phyloP scores from a whole-genome alignment of 1,140 invertebrate genomes.

The Zaprionus ghesquierei region DNA sequence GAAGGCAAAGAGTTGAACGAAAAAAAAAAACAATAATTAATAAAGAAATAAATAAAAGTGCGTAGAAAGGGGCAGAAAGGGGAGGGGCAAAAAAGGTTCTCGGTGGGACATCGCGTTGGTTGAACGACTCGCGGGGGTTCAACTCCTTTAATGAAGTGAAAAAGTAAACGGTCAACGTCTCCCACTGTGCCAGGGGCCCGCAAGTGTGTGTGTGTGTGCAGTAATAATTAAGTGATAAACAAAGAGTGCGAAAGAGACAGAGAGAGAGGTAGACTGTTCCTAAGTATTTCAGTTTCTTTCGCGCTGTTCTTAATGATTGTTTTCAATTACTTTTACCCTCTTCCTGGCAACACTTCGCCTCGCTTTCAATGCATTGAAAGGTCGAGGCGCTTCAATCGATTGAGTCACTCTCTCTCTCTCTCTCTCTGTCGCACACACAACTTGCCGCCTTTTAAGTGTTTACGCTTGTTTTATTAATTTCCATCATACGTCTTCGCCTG shows the following conservation, averaged over 20 bases:
- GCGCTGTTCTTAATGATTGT: slow-evolving; percentile 70
- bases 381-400: slow-evolving; percentile 47
- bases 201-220: slow-evolving; percentile 43
- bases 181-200: slow-evolving; percentile 23
- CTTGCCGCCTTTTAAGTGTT: slow-evolving; percentile 69
- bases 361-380: slow-evolving; percentile 10
- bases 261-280: slow-evolving; percentile 13
- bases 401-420: slow-evolving; percentile 40
- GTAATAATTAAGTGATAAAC: slow-evolving; percentile 79
- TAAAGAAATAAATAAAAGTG: slow-evolving; percentile 59
- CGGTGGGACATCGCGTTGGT: slow-evolving; percentile 14
- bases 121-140: neutral
- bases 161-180: slow-evolving; percentile 11
- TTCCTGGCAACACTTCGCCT: neutral
- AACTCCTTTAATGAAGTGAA: slow-evolving; percentile 74
- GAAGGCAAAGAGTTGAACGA: neutral
- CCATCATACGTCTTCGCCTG: slow-evolving; percentile 71
- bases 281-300: slow-evolving; percentile 19
- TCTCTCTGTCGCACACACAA: no score
- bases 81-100: no score
- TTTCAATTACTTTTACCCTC: slow-evolving; percentile 70
- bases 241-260: slow-evolving; percentile 34
- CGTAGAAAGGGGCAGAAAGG: neutral
- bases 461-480: slow-evolving; percentile 78
- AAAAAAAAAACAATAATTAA: slow-evolving; percentile 59